A percentile compares a stretch with the other conserved stretches of the same genome.
Evolutionary conservation across 2,113 vertebrate genomes (phyloP).

Genomic region (Ornithorhynchus anatinus): DNA sequence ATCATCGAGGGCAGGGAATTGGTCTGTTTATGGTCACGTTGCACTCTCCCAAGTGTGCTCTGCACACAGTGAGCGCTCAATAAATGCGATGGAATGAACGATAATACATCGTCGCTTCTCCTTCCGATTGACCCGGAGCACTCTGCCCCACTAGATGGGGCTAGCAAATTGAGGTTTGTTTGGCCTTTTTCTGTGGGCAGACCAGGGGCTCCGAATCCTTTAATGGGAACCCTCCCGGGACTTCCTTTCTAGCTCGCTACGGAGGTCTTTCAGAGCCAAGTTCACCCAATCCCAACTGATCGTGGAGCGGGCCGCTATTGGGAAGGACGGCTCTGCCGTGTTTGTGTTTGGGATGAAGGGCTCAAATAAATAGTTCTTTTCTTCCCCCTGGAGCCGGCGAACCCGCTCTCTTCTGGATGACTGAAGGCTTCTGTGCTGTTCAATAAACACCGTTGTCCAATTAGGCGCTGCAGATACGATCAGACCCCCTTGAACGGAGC

Average conservation of each 20-base stretch:
- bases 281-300: conserved; percentile 65
- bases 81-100: no score
- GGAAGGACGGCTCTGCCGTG: conserved; percentile 74
- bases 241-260: conserved; percentile 55
- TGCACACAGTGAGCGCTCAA: no score
- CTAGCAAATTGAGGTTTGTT: conserved; percentile 59
- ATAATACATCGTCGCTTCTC: no score
- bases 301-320: conserved; percentile 72
- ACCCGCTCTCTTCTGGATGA: conserved; percentile 69
- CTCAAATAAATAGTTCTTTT: conserved; percentile 78
- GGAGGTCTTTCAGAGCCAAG: conserved; percentile 65
- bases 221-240: conserved; percentile 42
- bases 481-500: conserved; percentile 61
- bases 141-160: conserved; percentile 77
- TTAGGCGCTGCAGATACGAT: conserved; percentile 78
- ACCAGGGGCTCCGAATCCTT: conserved; percentile 52
- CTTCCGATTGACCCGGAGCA: no score
- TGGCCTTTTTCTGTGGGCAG: neutral
- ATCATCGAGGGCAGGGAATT: no score
- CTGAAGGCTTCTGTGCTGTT: conserved; percentile 76
- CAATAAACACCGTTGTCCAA: conserved; percentile 73
- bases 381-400: conserved; percentile 68
- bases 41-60: no score
- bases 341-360: conserved; percentile 71
- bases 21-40: no score